Conservation (phyloP, 2,888 invertebrate genomes). For the Blastobasis lacticolella region DNA sequence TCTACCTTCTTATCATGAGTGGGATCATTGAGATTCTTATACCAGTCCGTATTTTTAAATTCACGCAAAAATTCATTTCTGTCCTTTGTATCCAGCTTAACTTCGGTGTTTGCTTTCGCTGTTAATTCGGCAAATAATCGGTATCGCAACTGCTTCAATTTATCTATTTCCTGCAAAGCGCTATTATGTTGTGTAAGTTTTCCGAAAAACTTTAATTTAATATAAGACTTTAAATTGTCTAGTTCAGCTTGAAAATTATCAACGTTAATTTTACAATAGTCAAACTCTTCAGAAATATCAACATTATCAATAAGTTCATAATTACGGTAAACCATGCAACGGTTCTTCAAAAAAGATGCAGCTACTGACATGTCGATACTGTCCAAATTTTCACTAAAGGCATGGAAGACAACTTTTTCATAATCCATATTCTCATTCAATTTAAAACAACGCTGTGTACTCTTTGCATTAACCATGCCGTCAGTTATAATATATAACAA, state of each 20-base stretch:
- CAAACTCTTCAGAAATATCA: constrained; percentile 29
- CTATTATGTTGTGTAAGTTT: constrained; percentile 11
- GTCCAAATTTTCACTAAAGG: constrained; percentile 11
- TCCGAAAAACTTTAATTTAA: constrained; percentile 28
- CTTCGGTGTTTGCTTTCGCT: constrained; percentile 6
- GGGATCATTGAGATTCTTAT: constrained; percentile 10
- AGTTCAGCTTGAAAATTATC: constrained; percentile 25
- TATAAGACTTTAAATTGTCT: constrained; percentile 29
- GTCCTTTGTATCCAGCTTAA: constrained; percentile 20
- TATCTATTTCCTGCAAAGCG: constrained; percentile 26
- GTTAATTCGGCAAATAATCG: constrained; percentile 21
- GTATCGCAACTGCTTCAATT: constrained; percentile 23
- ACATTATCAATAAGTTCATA: constrained; percentile 17
- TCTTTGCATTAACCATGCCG: constrained; percentile 13
- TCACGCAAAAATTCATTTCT: constrained; percentile 18
- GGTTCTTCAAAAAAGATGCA: constrained; percentile 22
- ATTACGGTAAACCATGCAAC: constrained; percentile 25
- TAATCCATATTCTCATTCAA: constrained; percentile 24
- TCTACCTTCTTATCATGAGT: neutral
- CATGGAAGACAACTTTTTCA: constrained; percentile 26
- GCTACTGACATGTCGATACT: constrained; percentile 24
- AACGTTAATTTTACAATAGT: constrained; percentile 25
- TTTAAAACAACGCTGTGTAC: constrained; percentile 14
- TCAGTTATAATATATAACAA: constrained; percentile 30
- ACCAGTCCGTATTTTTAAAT: constrained; percentile 24